Conservation (phyloP, 2,797 vertebrate species). For the Threskiornis aethiopicus region DNA sequence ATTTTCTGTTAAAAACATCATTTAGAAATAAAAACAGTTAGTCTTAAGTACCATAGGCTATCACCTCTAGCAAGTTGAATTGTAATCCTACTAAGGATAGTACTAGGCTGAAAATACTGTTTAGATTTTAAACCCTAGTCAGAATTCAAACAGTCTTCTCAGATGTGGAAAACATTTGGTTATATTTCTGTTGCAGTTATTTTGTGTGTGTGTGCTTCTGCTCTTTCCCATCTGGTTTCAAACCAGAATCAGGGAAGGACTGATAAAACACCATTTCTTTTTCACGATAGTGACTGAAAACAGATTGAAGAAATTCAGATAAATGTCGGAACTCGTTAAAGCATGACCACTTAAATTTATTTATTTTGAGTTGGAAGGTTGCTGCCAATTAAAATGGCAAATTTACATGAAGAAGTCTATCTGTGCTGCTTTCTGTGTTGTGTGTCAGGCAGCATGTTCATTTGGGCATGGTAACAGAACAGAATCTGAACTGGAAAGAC, state of each 20-base stretch:
- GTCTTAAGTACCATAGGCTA: constrained; percentile 15
- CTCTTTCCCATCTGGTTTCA: constrained; percentile 64
- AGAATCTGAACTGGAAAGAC: neutral
- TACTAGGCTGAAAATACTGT: constrained; percentile 22
- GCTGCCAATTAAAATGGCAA: constrained; percentile 57
- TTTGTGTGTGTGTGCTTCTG: constrained; percentile 40
- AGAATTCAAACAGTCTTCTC: constrained; percentile 26
- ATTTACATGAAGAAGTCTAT: constrained; percentile 22
- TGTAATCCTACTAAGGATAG: constrained; percentile 53
- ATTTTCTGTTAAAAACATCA: constrained; percentile 31
- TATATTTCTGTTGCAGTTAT: constrained; percentile 61
- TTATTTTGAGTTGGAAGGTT: constrained; percentile 40
- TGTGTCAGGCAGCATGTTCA: neutral
- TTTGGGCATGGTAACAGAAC: neutral
- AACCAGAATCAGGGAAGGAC: constrained; percentile 16
- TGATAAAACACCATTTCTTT: constrained; percentile 54
- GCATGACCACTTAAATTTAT: constrained; percentile 46
- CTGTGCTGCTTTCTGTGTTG: neutral
- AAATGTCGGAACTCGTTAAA: constrained; percentile 52
- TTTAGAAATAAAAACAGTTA: constrained; percentile 61
- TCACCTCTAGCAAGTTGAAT: constrained; percentile 43
- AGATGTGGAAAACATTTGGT: constrained; percentile 65
- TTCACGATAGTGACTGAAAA: constrained; percentile 63
- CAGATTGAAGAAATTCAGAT: constrained; percentile 65
- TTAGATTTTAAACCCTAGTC: constrained; percentile 15